These are phyloP conservation scores for Otus sunia DNA, from an alignment of 2,113 vertebrate species.

Conservation along the genomic window DNA sequence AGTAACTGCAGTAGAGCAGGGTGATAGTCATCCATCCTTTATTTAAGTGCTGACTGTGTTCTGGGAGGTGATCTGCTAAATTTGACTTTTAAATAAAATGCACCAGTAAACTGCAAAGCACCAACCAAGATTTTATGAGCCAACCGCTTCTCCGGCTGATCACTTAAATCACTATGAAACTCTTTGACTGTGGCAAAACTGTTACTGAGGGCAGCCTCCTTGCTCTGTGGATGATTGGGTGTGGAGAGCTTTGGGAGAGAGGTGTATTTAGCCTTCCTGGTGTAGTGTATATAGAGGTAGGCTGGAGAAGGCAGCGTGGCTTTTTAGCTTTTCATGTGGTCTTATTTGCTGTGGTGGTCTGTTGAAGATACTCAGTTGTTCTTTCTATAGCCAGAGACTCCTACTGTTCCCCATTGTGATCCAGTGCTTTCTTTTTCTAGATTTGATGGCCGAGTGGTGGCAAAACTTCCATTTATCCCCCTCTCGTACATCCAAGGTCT, in stretches of 20 bases:
- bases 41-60: not conserved
- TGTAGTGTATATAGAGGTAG: not conserved
- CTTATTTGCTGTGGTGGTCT: not conserved
- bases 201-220: not conserved
- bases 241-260: not conserved
- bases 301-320: not conserved
- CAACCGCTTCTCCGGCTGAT: not conserved
- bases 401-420: not conserved
- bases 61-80: not conserved
- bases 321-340: not conserved
- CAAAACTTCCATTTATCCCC: conserved; percentile 93
- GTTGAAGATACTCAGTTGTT: not conserved
- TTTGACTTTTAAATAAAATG: not conserved
- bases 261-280: not conserved
- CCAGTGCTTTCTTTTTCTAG: conserved; percentile 68
- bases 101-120: not conserved
- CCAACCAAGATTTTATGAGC: not conserved
- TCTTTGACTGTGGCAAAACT: not conserved
- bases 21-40: not conserved
- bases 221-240: not conserved
- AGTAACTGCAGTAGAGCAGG: not conserved
- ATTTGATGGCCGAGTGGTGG: conserved; percentile 96
- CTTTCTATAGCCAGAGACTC: not conserved
- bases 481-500: conserved; percentile 96
- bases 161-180: not conserved